These are phyloP conservation scores for Chionomys nivalis DNA, from an alignment of 2,113 vertebrate genomes.

Conservation along the genomic window DNA sequence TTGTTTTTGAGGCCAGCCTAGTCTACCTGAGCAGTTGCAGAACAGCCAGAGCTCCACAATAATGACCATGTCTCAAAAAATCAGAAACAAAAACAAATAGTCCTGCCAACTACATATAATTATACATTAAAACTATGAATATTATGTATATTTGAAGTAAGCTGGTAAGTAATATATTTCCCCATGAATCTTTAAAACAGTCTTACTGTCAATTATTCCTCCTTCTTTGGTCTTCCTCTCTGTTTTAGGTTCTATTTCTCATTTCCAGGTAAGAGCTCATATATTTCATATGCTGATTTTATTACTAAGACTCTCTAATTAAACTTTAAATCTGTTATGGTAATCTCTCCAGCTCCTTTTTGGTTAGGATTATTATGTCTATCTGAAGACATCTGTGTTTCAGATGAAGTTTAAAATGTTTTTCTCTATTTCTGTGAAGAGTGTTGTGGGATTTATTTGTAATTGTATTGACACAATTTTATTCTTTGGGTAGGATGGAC, in stretches of 20 bases:
- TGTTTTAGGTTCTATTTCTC: neutral
- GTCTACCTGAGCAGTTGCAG: neutral
- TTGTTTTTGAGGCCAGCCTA: neutral
- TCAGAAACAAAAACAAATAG: neutral
- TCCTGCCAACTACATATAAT: neutral
- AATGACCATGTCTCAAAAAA: neutral
- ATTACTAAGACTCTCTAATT: neutral
- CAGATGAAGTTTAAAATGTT: neutral
- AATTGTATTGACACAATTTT: neutral
- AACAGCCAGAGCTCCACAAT: neutral
- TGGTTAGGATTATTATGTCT: neutral
- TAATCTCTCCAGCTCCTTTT: neutral
- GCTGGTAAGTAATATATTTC: neutral
- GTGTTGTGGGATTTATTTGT: neutral
- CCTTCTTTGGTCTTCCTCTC: neutral
- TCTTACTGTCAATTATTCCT: neutral
- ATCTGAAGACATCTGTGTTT: neutral
- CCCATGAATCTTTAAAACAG: too few species aligned
- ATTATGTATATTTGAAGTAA: neutral
- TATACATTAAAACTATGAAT: neutral
- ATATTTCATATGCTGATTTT: neutral
- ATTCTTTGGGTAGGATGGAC: neutral
- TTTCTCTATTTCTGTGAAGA: neutral
- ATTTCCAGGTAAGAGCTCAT: neutral
- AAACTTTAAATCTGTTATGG: neutral